Base-by-base conservation (phyloP, 2,113 vertebrate genomes). In the Cyanoderma ruficeps region DNA sequence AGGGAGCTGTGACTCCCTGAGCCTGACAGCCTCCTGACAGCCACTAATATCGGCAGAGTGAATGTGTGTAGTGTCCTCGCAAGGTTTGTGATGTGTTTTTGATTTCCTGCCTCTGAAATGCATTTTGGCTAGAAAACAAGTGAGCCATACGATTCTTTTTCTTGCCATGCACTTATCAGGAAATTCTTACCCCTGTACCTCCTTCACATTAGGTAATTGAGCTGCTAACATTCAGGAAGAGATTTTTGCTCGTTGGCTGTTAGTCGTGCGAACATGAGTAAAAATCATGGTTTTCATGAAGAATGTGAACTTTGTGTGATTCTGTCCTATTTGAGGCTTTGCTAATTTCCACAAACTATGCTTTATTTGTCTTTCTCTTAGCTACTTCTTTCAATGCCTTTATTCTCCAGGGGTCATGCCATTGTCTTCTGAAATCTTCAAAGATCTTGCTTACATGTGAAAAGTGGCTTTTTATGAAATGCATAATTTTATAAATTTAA, bases 31-130 rank as follows among this genome's bases (percentile, higher is more conserved):
- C 91, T 95, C 57, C 22, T 95, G 95, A 96, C 96, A 91, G 91
- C 83, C 95, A 72, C 95, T 90, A 78, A 75, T 91, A 95, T 72
- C 30, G 12, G 90, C 86, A 88, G 88, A 93, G 91, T 64, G 90
- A 97, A 93, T 30, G 37, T 93, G 89, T 92, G 94, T 95, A 97
- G 96, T 93, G 95, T 97, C 60, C 89, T 96, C 41, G 42, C 64
- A 80, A 96, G 93, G 92, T 95, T 92, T 96, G 90, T 82, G 97
- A 93, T 96, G 95, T 97, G 95, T 83, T 97, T 97, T 96, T 97
- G 91, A 97, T 97, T 97, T 98, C 96, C 90, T 97, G 94, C 91
- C 83, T 93, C 89, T 93, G 82, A 97, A 98, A 97, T 35, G n/a
- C 70, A 85, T 94, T 96, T 97, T 97, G 97, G 95, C 87, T 92